phyloP scores from a whole-genome alignment of 2,888 invertebrate genomes.

The Cerceris ruficornis region DNA sequence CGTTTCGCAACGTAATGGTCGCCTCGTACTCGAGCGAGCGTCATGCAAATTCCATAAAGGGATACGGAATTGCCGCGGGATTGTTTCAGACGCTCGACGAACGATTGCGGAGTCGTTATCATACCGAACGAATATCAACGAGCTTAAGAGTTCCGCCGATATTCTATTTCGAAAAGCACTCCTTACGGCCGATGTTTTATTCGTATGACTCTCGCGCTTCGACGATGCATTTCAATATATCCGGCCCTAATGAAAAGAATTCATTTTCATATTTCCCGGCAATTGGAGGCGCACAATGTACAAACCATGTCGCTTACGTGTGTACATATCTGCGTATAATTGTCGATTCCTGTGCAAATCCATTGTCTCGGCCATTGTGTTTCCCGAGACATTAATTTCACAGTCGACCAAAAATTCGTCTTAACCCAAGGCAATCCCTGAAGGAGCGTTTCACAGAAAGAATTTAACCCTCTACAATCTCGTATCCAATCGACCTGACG shows the following conservation, averaged over 20 bases:
- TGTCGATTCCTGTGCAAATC: not conserved
- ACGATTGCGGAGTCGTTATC: slow-evolving; percentile 3
- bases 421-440: slow-evolving; percentile 31
- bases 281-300: no score
- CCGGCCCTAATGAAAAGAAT: not conserved
- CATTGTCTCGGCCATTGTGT: not conserved
- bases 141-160: not conserved
- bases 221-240: not conserved
- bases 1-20: slow-evolving; percentile 26
- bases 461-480: slow-evolving; percentile 46
- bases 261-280: no score
- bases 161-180: not conserved
- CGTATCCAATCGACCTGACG: not conserved
- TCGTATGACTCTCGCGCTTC: not conserved
- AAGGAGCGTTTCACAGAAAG: slow-evolving; percentile 49
- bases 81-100: slow-evolving; percentile 9
- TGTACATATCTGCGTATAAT: not conserved
- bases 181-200: not conserved
- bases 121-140: slow-evolving; percentile 1
- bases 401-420: slow-evolving; percentile 35
- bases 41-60: slow-evolving; percentile 10
- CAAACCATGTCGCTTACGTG: no score
- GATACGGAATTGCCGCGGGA: slow-evolving; percentile 8
- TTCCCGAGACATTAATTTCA: not conserved
- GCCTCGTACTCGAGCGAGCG: slow-evolving; percentile 1